A percentile compares a stretch with the other conserved stretches of the same genome.
Evolutionary conservation across 2,113 vertebrate genomes (phyloP).

Genomic region (Bostrychus sinensis): DNA sequence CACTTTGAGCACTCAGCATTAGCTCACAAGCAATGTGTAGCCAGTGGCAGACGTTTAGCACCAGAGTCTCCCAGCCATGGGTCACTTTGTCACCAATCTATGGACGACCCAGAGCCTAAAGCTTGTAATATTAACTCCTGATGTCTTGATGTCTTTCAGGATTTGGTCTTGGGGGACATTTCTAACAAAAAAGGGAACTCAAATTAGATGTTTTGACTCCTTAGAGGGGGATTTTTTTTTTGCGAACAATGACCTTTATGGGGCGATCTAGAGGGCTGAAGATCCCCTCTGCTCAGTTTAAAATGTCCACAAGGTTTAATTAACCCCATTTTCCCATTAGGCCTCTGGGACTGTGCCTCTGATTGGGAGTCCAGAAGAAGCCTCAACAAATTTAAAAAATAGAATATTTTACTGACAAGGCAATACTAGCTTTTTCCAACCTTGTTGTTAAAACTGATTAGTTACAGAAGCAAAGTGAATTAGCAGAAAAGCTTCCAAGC

Average conservation of each 20-base stretch:
- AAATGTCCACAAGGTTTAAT: conserved; percentile 73
- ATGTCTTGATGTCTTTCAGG: conserved; percentile 49
- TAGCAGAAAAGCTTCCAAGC: conserved; percentile 67
- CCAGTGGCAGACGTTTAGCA: conserved; percentile 69
- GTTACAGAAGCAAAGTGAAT: conserved; percentile 58
- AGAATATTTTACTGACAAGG: too few relatives aligned
- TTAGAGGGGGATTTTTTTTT: conserved; percentile 54
- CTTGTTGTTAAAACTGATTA: conserved; percentile 29
- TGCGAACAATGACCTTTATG: conserved; percentile 76
- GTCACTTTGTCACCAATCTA: conserved; percentile 60
- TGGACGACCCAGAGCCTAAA: conserved; percentile 62
- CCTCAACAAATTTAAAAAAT: too few relatives aligned
- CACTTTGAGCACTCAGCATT: conserved; percentile 57
- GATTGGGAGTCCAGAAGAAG: conserved; percentile 28
- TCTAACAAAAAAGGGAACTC: conserved; percentile 59
- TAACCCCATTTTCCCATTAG: conserved; percentile 71
- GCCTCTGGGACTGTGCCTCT: conserved; percentile 53
- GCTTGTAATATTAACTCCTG: conserved; percentile 63
- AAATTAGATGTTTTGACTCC: conserved; percentile 62
- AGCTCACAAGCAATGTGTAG: conserved; percentile 55
- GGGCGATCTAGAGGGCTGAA: conserved; percentile 51
- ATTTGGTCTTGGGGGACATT: conserved; percentile 51
- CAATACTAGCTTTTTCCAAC: not conserved
- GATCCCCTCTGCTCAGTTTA: conserved; percentile 48
- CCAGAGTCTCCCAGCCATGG: conserved; percentile 60